These are phyloP conservation scores for Pandemis corylana DNA, from an alignment of 2,888 invertebrate genomes.

Conservation along the genomic window DNA sequence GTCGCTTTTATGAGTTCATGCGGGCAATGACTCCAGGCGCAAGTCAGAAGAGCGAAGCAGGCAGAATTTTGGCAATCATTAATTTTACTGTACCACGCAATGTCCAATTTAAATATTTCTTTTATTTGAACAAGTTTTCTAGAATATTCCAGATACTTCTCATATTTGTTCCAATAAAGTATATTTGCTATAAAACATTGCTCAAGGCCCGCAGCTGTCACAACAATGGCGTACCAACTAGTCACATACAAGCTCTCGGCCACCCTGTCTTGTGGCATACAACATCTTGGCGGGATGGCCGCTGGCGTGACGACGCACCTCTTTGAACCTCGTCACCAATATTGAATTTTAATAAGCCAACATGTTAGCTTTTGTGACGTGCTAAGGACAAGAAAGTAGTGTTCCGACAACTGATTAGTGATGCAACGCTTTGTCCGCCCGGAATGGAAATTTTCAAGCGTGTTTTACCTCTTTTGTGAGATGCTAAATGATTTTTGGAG, in stretches of 20 bases:
- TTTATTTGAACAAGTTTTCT: neutral
- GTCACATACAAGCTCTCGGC: constrained; percentile 11
- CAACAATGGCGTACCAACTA: constrained; percentile 36
- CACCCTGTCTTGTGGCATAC: constrained; percentile 38
- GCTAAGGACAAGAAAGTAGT: constrained; percentile 36
- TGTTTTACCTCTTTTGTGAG: constrained; percentile 34
- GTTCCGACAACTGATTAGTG: constrained; percentile 37
- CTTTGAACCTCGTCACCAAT: constrained; percentile 55
- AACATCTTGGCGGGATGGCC: constrained; percentile 42
- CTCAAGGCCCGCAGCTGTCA: constrained; percentile 32
- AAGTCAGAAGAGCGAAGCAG: constrained; percentile 26
- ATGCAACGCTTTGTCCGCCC: constrained; percentile 38
- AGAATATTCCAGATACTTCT: constrained; percentile 1
- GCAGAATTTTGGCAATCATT: neutral
- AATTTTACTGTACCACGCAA: neutral
- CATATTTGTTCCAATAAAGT: constrained; percentile 3
- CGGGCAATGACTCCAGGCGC: constrained; percentile 39
- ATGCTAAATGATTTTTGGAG: constrained; percentile 16
- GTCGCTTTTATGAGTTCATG: constrained; percentile 29
- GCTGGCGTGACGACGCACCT: constrained; percentile 47
- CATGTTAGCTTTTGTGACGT: constrained; percentile 40
- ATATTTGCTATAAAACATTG: neutral
- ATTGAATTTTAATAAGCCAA: constrained; percentile 53
- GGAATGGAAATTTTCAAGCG: constrained; percentile 33
- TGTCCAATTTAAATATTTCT: neutral